Evolutionary conservation across 2,113 vertebrate genomes (phyloP), one percentile per base, ranked within the genome.

Genomic region (Thinocorus orbignyianus): DNA sequence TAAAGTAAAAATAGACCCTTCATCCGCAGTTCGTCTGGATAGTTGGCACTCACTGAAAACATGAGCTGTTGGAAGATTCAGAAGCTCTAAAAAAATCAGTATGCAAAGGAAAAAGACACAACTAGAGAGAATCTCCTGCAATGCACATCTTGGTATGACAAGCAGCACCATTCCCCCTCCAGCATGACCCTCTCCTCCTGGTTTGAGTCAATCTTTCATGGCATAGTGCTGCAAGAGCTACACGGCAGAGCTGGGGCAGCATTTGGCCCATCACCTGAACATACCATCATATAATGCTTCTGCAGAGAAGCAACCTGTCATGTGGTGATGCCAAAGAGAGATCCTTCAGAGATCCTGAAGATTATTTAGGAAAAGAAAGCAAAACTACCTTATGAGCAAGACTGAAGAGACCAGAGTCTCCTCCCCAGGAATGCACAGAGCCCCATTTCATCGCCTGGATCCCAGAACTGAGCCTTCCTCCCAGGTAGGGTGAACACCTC

Each of bases 1-100:
- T 49, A 61, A 49, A 86, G 80, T 92, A 97, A 96, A 97, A 96
- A 96, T 96, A 96, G 96, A 61, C 88, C 90, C 86, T 65, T 20
- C 93, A 58, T 66, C 88, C 2, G 22, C 88, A 51, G 86, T 52
- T 94, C 68, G 15, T 91, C 92, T 95, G 93, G 90, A 20, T 48
- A 85, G 60, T 72, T 95, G 96, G 95, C 95, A 94, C 73, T 68
- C 11, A 14, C 80, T 69, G 95, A 44, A n/a, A 70, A 83, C 41
- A 35, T 0, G 74, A 88, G 37, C 22, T 39, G 26, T 1, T 61
- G 25, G 33, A 82, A 58, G 55, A 57, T 9, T n/a, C 26, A n/a
- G 51, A 39, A 60, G 78, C 86, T 71, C 41, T 26, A 33, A 80
- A 90, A 26, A 54, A 87, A 54, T 48, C 78, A 42, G 52, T 22